Conservation (phyloP, 2,888 invertebrate genomes). For the Papilio protenor region DNA sequence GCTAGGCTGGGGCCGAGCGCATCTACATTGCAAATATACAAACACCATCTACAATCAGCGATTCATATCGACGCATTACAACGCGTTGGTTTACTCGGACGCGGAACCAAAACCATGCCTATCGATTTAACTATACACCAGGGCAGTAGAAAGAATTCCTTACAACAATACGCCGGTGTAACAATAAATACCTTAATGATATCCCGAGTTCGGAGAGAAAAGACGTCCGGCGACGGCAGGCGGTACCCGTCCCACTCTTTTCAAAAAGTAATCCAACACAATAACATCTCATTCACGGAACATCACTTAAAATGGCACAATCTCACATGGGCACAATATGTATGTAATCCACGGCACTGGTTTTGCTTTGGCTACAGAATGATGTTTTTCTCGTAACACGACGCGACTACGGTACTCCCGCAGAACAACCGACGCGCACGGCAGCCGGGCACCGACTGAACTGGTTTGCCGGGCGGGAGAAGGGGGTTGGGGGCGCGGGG, state of each 20-base stretch:
- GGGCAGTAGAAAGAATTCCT: constrained; percentile 79
- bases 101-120: constrained; percentile 66
- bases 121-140: constrained; percentile 80
- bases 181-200: constrained; percentile 85
- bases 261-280: constrained; percentile 78
- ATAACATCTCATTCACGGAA: constrained; percentile 71
- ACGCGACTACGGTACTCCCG: constrained; percentile 62
- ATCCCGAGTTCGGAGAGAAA: constrained; percentile 81
- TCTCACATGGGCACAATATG: constrained; percentile 76
- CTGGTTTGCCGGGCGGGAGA: constrained; percentile 71
- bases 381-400: constrained; percentile 78
- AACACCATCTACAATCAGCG: constrained; percentile 71
- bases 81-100: constrained; percentile 58
- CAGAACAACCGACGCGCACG: constrained; percentile 73
- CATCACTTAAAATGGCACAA: constrained; percentile 80
- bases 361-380: constrained; percentile 74
- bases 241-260: constrained; percentile 76
- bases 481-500: constrained; percentile 64
- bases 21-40: constrained; percentile 80
- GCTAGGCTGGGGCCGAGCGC: constrained; percentile 67
- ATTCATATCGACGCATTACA: constrained; percentile 69
- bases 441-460: constrained; percentile 82
- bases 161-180: constrained; percentile 83
- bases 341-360: constrained; percentile 79
- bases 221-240: constrained; percentile 78